A percentile compares a stretch with the other conserved stretches of the same genome.
These are phyloP conservation scores for Corythaeola cristata DNA, from an alignment of 2,113 vertebrate genomes.

Conservation along the genomic window DNA sequence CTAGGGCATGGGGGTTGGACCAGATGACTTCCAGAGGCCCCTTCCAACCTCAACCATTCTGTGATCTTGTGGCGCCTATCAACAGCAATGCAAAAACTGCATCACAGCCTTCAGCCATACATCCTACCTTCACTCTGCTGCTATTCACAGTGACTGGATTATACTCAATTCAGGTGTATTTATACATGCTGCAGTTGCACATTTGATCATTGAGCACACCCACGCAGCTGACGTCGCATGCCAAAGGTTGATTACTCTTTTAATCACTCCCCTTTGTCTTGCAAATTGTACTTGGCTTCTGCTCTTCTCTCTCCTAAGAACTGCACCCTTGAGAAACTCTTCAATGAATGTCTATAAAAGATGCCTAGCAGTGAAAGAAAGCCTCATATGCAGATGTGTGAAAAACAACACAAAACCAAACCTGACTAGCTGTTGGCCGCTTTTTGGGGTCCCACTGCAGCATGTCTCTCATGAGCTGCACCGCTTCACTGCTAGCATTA, in stretches of 20 bases:
- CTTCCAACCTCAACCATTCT: neutral
- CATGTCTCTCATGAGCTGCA: conserved; percentile 85
- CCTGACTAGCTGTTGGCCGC: conserved; percentile 82
- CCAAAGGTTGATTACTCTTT: neutral
- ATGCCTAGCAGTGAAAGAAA: neutral
- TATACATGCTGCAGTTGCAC: neutral
- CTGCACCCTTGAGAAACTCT: neutral
- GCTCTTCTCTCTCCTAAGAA: neutral
- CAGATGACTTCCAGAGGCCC: neutral
- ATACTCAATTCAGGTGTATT: neutral
- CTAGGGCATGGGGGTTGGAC: neutral
- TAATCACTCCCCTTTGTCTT: neutral
- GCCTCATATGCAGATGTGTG: neutral
- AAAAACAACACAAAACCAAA: conserved; percentile 46
- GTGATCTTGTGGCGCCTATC: accelerated
- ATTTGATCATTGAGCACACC: neutral
- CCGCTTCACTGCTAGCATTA: conserved; percentile 80
- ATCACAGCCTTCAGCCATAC: neutral
- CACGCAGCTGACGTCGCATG: neutral
- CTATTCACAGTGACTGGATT: neutral
- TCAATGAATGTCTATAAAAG: neutral
- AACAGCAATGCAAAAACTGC: neutral
- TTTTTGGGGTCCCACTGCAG: conserved; percentile 86
- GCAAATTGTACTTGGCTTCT: neutral
- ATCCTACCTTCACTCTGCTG: neutral